Percentiles rank a stretch among this genome's conserved stretches.
Evolutionary conservation across 35 echinoderm and acorn worm species (phyloP).

Genomic region (Apostichopus japonicus): DNA sequence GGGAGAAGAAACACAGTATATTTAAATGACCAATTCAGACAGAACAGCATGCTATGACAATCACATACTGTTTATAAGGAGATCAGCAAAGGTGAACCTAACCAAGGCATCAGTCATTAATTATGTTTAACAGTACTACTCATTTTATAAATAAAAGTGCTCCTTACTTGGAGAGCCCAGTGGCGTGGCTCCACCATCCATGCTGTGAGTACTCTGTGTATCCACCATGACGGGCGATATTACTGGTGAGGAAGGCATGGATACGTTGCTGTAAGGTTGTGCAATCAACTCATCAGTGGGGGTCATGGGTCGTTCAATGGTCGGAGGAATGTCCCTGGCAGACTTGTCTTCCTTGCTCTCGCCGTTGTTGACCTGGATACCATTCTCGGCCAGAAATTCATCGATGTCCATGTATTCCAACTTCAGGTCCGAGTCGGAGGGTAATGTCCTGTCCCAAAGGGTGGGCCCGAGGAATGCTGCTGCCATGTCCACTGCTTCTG

Average conservation of each 20-base stretch:
- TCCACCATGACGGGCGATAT: background rate
- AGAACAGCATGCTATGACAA: too few relatives aligned
- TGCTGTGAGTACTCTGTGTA: background rate
- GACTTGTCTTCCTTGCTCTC: background rate
- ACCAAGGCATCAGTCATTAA: too few relatives aligned
- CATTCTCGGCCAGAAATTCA: constrained; percentile 91
- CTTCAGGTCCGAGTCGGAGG: constrained; percentile 81
- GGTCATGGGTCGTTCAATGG: constrained; percentile 9
- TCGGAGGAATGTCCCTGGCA: background rate
- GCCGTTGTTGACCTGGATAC: constrained; percentile 53
- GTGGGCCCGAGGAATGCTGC: constrained; percentile 93
- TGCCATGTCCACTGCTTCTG: constrained; percentile 64
- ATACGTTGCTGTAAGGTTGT: background rate
- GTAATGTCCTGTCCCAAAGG: constrained; percentile 90
- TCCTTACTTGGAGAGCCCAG: background rate
- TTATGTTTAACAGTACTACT: too few relatives aligned
- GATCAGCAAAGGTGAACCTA: too few relatives aligned
- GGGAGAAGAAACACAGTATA: too few relatives aligned
- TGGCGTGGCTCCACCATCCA: background rate
- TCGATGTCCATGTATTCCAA: constrained; percentile 99
- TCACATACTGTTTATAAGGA: too few relatives aligned
- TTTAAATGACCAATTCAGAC: too few relatives aligned
- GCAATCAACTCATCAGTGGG: background rate
- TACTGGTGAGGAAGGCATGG: background rate
- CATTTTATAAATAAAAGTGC: too few relatives aligned